Evolutionary conservation across 2,113 vertebrate species (phyloP).

Genomic region (Sigmodon hispidus): DNA sequence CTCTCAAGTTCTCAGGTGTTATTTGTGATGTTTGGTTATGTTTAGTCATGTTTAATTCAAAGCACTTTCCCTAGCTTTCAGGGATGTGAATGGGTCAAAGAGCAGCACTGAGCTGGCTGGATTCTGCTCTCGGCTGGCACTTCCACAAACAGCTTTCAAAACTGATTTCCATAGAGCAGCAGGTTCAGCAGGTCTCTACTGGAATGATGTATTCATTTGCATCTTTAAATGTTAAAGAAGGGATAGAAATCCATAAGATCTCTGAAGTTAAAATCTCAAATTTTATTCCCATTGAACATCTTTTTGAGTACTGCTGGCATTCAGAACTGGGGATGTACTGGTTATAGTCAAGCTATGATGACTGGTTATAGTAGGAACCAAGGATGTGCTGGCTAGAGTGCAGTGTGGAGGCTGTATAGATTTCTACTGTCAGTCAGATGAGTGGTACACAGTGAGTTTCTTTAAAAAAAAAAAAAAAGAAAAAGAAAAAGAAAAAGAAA

Average conservation of each 20-base stretch:
- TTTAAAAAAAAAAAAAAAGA: background rate
- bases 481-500: background rate
- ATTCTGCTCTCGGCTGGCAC: background rate
- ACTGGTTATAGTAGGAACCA: background rate
- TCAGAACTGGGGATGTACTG: background rate
- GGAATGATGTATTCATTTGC: background rate
- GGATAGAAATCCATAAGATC: background rate
- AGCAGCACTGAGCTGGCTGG: background rate
- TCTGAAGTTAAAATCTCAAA: background rate
- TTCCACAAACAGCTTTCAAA: background rate
- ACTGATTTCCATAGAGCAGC: background rate
- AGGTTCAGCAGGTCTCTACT: accelerated
- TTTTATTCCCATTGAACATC: background rate
- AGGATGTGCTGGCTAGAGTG: accelerated
- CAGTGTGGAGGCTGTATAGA: background rate
- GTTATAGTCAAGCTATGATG: too few species aligned
- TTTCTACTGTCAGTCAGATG: background rate
- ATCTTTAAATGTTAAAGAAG: background rate
- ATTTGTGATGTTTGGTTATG: background rate
- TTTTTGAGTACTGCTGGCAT: background rate
- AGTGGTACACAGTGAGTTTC: background rate
- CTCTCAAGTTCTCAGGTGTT: background rate
- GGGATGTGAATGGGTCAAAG: background rate
- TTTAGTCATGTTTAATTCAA: background rate
- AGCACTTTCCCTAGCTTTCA: background rate